These are phyloP conservation scores for Trichonephila clavipes DNA, from an alignment of 1,140 invertebrate genomes.

Conservation along the genomic window DNA sequence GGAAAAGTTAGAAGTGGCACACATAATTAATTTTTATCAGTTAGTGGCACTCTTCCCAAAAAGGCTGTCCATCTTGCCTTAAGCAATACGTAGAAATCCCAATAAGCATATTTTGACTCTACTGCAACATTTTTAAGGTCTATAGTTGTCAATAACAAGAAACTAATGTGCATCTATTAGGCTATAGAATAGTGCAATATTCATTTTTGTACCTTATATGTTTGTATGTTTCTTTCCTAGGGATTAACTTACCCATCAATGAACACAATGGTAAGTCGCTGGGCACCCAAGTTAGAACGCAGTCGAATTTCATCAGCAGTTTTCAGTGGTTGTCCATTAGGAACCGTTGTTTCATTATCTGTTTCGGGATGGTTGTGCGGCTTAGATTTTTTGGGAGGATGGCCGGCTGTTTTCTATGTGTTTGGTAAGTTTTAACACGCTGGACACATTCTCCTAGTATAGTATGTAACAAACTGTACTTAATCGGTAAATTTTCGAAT, in stretches of 20 bases:
- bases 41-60: too few species aligned
- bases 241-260: slow-evolving; percentile 95
- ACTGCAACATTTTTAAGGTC: too few species aligned
- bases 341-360: slow-evolving; percentile 90
- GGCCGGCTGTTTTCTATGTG: slow-evolving; percentile 93
- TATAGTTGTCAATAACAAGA: too few species aligned
- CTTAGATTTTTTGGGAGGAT: slow-evolving; percentile 84
- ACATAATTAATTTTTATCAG: too few species aligned
- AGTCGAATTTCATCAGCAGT: slow-evolving; percentile 86
- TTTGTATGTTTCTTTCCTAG: slow-evolving; percentile 80
- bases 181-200: background rate
- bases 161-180: background rate
- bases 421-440: slow-evolving; percentile 85
- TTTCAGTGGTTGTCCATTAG: slow-evolving; percentile 88
- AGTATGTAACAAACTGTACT: too few species aligned
- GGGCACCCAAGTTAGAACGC: slow-evolving; percentile 86
- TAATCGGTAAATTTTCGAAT: too few species aligned
- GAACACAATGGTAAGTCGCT: slow-evolving; percentile 91
- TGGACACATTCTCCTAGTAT: too few species aligned
- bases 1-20: too few species aligned
- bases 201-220: background rate
- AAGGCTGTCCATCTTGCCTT: too few species aligned
- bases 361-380: slow-evolving; percentile 87
- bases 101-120: too few species aligned
- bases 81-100: too few species aligned